Base-by-base conservation (phyloP, 2,888 invertebrate species). In the Lasioglossum figueresi region DNA sequence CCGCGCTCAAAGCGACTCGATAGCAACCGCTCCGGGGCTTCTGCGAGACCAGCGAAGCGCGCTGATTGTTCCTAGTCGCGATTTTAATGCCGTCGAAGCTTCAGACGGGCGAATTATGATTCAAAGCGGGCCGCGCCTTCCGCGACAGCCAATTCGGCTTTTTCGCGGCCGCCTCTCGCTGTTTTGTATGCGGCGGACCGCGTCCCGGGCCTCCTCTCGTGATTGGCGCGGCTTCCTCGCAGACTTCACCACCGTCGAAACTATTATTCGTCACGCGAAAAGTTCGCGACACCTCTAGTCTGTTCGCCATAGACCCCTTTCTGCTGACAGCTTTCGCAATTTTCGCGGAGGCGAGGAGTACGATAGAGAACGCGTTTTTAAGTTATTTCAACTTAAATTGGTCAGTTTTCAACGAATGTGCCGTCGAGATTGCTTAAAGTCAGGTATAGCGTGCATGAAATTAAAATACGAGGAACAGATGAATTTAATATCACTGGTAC, bases 31-130 rank as follows among this genome's bases (percentile, higher is more conserved):
- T 86, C 80, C 80, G n/a, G 59, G 86, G 79, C 87, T 90, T 87
- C 90, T 84, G 90, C 92, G 92, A 92, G 93, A 90, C 89, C 92
- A 87, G 86, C 90, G 91, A 92, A 90, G 84, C 85, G 85, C 79
- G 81, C 79, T 85, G 91, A 91, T 91, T 91, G 91, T 91, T 91
- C 86, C 80, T 79, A 81, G 85, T 75, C 86, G 73, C 88, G 88
- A 73, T 86, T 88, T 88, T 80, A 79, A 81, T 74, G 45, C 52
- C 75, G 76, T 66, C 76, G 66, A 76, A 77, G 84, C 80, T 34
- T 80, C 79, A 80, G 82, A 72, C 84, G 76, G 70, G 52, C 56
- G 72, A 83, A 88, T 84, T 83, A 83, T 48, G 83, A 84, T 84
- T 84, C 84, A 83, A 79, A 72, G 84, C 84, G 72, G 34, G 63